These are phyloP conservation scores for Prinia subflava DNA, from an alignment of 2,113 vertebrate species.

Conservation along the genomic window DNA sequence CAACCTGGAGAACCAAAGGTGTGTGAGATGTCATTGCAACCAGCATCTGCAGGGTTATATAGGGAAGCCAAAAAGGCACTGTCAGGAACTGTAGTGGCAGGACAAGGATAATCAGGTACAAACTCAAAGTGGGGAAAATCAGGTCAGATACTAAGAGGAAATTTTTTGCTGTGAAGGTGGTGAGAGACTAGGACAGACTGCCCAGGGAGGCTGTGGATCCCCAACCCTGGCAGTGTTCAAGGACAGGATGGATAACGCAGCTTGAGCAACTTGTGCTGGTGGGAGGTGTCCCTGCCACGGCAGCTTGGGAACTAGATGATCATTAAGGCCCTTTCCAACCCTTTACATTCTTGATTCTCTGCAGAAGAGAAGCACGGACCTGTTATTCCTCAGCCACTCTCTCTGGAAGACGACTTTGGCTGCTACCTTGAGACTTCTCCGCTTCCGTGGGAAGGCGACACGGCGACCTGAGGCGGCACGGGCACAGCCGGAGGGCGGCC, in stretches of 20 bases:
- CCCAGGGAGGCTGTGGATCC: no score
- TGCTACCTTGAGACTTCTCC: not conserved
- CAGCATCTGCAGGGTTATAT: no score
- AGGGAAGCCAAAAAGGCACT: not conserved
- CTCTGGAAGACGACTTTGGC: not conserved
- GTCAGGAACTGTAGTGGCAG: not conserved
- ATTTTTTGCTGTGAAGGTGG: not conserved
- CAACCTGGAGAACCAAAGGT: not conserved
- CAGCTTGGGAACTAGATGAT: no score
- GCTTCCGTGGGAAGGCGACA: accelerated
- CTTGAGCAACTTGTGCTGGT: not conserved
- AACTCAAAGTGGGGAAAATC: not conserved
- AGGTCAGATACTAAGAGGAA: no score
- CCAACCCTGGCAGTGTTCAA: not conserved
- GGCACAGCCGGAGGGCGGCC: accelerated
- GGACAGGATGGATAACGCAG: not conserved
- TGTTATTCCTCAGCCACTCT: not conserved
- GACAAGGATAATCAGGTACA: not conserved
- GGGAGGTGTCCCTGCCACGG: not conserved
- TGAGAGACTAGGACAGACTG: not conserved
- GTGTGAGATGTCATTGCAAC: no score
- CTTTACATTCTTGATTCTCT: not conserved
- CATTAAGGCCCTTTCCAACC: not conserved
- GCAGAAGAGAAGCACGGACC: accelerated
- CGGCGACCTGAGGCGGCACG: accelerated